These are phyloP conservation scores for Danionella cerebrum DNA, from an alignment of 2,113 vertebrate genomes.

Conservation along the genomic window DNA sequence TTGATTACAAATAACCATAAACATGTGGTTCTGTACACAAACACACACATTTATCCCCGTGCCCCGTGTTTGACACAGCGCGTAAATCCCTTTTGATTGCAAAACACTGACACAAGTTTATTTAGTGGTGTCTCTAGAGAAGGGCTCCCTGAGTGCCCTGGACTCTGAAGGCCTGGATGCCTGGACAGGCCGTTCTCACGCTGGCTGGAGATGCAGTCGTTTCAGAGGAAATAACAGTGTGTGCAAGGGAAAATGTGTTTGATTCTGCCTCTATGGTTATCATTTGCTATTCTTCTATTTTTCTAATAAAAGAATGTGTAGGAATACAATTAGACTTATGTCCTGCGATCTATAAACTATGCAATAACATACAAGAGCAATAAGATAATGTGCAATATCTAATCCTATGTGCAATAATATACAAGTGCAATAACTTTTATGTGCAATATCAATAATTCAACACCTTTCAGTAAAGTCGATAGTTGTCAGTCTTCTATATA, in stretches of 20 bases:
- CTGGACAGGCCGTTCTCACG: conserved; percentile 58
- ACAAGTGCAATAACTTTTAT: too few relatives aligned
- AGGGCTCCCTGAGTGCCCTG: conserved; percentile 43
- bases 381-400: too few relatives aligned
- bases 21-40: conserved; percentile 10
- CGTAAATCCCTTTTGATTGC: conserved; percentile 54
- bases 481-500: too few relatives aligned
- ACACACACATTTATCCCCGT: conserved; percentile 22
- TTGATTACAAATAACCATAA: not conserved
- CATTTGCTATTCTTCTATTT: not conserved
- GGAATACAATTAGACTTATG: too few relatives aligned
- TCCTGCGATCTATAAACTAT: too few relatives aligned
- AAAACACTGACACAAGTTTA: conserved; percentile 44
- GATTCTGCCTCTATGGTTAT: not conserved
- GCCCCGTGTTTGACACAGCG: conserved; percentile 41
- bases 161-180: conserved; percentile 41
- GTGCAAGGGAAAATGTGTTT: not conserved
- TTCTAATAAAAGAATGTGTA: too few relatives aligned
- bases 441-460: too few relatives aligned
- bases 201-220: conserved; percentile 40
- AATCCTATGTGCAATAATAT: too few relatives aligned
- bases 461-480: too few relatives aligned
- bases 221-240: not conserved
- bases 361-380: too few relatives aligned
- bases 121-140: conserved; percentile 42